Conservation (phyloP, 2,888 invertebrate genomes). For the Pachydiplax longipennis region DNA sequence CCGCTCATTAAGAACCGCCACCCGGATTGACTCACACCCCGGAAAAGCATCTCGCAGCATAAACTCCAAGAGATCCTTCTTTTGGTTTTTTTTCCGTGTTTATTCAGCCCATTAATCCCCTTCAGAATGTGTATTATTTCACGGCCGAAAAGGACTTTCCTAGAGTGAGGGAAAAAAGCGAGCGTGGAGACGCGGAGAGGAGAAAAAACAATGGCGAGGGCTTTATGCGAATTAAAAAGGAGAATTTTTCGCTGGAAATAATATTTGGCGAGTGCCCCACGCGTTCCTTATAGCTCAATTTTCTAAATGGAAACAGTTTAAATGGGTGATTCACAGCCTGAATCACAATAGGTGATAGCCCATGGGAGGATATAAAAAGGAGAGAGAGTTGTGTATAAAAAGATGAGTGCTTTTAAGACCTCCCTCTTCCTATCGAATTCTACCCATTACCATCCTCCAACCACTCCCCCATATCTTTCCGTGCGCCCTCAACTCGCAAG, state of each 20-base stretch:
- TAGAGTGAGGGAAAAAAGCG: too few relatives aligned
- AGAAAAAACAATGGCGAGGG: too few relatives aligned
- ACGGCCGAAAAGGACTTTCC: not conserved
- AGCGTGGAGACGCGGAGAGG: too few relatives aligned
- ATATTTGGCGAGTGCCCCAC: not conserved
- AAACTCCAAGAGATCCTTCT: not conserved
- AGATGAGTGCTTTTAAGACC: not conserved
- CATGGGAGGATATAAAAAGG: too few relatives aligned
- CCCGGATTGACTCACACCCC: not conserved
- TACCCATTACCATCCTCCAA: not conserved
- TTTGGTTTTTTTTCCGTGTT: not conserved
- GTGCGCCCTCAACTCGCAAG: not conserved
- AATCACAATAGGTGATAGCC: not conserved
- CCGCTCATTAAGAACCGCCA: not conserved
- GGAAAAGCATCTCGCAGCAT: not conserved
- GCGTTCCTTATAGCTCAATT: not conserved
- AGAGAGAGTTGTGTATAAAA: not conserved
- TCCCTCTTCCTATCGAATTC: not conserved
- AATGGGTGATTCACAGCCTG: not conserved
- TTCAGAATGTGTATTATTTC: not conserved
- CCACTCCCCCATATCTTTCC: not conserved
- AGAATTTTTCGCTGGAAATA: not conserved
- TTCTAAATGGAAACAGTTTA: not conserved
- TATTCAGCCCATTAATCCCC: not conserved
- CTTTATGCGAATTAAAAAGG: too few relatives aligned